Evolutionary conservation across 1,140 invertebrate genomes (phyloP).

Genomic region (Ceratina australensis): DNA sequence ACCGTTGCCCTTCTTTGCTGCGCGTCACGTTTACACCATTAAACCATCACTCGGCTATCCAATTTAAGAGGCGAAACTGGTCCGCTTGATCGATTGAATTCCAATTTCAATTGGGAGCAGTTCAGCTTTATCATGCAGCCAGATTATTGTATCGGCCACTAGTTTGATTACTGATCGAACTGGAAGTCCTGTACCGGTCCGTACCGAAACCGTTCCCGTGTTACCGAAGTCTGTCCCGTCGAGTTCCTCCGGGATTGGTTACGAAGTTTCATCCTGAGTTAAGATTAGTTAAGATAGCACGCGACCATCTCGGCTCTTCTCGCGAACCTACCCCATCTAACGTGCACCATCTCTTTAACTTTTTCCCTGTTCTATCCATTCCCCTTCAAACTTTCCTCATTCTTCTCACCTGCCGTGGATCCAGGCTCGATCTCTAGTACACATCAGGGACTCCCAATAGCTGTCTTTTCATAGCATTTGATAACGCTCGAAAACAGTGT

Average conservation of each 20-base stretch:
- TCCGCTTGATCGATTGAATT: not conserved
- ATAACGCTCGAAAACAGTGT: no score
- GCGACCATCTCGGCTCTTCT: conserved; percentile 5
- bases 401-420: not conserved
- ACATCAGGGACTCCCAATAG: not conserved
- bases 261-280: conserved; percentile 42
- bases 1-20: not conserved
- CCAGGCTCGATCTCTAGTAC: not conserved
- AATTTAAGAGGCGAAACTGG: not conserved
- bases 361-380: not conserved
- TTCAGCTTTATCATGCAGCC: conserved; percentile 7
- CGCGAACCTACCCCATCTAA: not conserved
- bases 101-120: not conserved
- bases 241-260: conserved; percentile 35
- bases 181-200: conserved; percentile 5
- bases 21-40: not conserved
- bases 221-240: not conserved
- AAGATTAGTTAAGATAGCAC: conserved; percentile 53
- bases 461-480: no score
- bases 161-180: conserved; percentile 39
- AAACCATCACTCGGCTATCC: no score
- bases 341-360: conserved; percentile 1
- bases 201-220: conserved; percentile 7
- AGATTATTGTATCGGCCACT: conserved; percentile 28
- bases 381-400: not conserved